Evolutionary conservation across 2,113 vertebrate species (phyloP).

Genomic region (Rhombomys opimus): DNA sequence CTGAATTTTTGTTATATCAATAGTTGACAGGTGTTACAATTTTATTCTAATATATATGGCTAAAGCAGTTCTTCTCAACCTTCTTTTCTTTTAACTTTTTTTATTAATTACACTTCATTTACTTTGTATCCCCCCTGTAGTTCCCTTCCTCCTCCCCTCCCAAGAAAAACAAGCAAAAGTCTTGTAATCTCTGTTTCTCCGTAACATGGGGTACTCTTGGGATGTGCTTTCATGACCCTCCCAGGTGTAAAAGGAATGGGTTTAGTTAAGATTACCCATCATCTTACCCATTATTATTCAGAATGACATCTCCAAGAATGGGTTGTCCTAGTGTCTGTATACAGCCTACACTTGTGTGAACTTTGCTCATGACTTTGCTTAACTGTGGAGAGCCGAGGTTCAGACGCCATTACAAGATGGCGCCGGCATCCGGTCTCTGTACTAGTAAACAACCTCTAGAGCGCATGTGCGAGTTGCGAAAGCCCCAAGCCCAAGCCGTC

Average conservation of each 20-base stretch:
- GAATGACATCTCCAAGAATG: neutral
- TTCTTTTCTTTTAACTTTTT: neutral
- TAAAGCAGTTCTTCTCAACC: neutral
- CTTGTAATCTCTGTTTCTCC: neutral
- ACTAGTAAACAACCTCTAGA: no score
- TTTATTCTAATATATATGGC: constrained; percentile 19
- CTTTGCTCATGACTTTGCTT: neutral
- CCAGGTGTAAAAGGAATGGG: neutral
- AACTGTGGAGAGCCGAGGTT: no score
- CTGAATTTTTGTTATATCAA: neutral
- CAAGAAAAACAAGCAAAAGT: neutral
- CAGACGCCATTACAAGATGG: no score
- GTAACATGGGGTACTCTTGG: neutral
- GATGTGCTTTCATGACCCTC: neutral
- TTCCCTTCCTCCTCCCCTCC: no score
- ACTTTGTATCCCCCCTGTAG: no score
- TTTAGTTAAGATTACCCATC: neutral
- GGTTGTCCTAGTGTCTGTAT: neutral
- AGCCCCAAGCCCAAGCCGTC: no score
- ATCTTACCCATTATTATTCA: neutral
- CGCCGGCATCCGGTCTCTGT: no score
- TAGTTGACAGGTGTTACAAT: neutral
- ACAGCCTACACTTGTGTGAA: neutral
- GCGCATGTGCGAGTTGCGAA: no score
- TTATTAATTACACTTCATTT: no score